phyloP scores from a whole-genome alignment of 2,888 invertebrate species.

The Nemotelus nigrinus region DNA sequence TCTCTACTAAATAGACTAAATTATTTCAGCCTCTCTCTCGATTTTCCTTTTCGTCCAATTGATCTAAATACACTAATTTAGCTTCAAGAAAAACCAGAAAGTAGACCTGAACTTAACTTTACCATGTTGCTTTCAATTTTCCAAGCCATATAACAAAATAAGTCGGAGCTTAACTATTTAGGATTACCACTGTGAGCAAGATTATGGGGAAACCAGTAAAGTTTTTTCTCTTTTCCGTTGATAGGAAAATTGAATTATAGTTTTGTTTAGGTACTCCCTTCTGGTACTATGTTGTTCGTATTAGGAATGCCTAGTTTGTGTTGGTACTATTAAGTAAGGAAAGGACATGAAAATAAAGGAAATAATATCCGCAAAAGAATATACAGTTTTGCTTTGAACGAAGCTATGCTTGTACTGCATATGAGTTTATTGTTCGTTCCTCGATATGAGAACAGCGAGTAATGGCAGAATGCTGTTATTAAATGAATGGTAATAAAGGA shows the following conservation, averaged over 20 bases:
- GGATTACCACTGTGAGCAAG: constrained; percentile 11
- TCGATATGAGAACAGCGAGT: not conserved
- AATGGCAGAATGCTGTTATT: constrained; percentile 16
- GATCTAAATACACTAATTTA: no score
- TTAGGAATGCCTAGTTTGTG: no score
- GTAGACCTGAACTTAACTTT: not conserved
- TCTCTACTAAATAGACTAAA: no score
- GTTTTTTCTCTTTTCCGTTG: not conserved
- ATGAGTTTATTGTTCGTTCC: not conserved
- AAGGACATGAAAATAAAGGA: constrained; percentile 1
- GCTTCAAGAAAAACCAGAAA: no score
- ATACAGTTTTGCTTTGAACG: not conserved
- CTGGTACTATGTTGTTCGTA: no score
- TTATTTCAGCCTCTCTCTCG: no score
- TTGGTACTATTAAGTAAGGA: no score
- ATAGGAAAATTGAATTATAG: constrained; percentile 13
- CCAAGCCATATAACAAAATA: constrained; percentile 26
- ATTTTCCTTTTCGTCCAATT: no score
- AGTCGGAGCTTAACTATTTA: constrained; percentile 24
- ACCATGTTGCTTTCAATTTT: constrained; percentile 19
- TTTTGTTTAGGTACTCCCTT: not conserved
- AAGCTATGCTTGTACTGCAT: not conserved
- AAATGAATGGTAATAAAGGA: constrained; percentile 20
- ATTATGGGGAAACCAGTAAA: constrained; percentile 17
- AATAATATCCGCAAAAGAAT: constrained; percentile 8